Base-by-base conservation (phyloP, 2,113 vertebrate genomes). In the Morphnarchus princeps region DNA sequence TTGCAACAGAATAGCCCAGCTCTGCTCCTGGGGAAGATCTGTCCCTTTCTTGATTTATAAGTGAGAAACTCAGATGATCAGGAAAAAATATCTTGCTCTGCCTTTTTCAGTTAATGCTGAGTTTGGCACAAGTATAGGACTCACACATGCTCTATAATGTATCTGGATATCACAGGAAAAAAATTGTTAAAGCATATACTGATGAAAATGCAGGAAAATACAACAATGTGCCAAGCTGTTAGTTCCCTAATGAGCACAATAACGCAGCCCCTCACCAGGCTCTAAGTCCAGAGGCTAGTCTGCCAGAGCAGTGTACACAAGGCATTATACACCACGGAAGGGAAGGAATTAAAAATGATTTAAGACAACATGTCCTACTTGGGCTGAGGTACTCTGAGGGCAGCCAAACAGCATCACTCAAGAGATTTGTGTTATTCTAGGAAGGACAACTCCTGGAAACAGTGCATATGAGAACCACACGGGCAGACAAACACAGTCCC, bases 391-490 rank as follows among this genome's bases (percentile, higher is more conserved):
- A 55, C 58, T 88, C 70, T 57, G 29, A 77, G 85, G 67, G 85
- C 85, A 91, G 82, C 70, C 88, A 86, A 54, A 83, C 50, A 87
- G 79, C 34, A 87, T 87, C 88, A 76, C 47, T 84, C 38, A 31
- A 31, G 74, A 59, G 58, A 71, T 80, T 58, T 82, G 12, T 92
- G 67, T 91, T 90, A 31, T 82, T 91, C 83, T 74, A 29, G 80
- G 82, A 93, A 89, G 79, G 71, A 83, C 28, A 78, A 42, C 92
- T 92, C 88, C 80, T 95, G 89, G 93, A 91, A 96, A 61, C 7
- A 2, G 59, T 36, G 62, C 25, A 32, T 31, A 6, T 59, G 93
- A 87, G 62, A 97, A 69, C 36, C 65, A 71, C 81, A 43, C 1
- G 2, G 81, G 81, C 73, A 91, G 91, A 87, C 82, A 83, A 87